phyloP scores from a whole-genome alignment of 2,888 invertebrate species.

The Perithous albicinctus region DNA sequence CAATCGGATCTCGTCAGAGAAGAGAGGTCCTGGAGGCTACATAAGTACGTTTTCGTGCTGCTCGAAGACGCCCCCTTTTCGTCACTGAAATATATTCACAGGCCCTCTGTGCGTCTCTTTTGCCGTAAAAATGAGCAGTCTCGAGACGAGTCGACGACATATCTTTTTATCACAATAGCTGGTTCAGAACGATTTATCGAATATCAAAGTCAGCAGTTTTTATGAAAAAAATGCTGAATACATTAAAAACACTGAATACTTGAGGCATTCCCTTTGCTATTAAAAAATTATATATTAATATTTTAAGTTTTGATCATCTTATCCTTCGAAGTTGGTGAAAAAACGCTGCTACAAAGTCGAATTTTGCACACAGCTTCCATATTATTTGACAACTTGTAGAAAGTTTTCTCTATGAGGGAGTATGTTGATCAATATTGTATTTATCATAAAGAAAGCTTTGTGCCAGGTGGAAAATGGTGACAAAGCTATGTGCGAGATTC shows the following conservation, averaged over 20 bases:
- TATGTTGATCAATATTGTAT: too few species aligned
- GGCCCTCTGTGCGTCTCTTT: conserved; percentile 37
- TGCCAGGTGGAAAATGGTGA: too few species aligned
- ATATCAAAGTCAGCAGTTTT: conserved; percentile 60
- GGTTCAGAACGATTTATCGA: conserved; percentile 58
- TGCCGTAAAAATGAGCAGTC: conserved; percentile 36
- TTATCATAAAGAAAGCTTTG: too few species aligned
- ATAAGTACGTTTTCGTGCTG: conserved; percentile 58
- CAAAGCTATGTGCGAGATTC: too few species aligned
- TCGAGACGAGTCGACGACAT: conserved; percentile 49
- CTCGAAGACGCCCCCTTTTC: conserved; percentile 35
- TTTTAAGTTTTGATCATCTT: too few species aligned
- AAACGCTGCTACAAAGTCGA: too few species aligned
- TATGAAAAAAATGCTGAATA: not conserved
- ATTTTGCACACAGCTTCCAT: too few species aligned
- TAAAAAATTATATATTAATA: too few species aligned
- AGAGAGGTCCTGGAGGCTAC: conserved; percentile 42
- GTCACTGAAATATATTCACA: conserved; percentile 51
- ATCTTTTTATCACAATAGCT: conserved; percentile 48
- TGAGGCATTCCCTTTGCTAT: not conserved
- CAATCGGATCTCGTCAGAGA: conserved; percentile 59
- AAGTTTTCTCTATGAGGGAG: too few species aligned
- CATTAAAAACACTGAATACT: not conserved
- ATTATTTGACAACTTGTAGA: too few species aligned
- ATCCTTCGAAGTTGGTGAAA: too few species aligned